Conservation (phyloP, 2,113 vertebrate species). For the Solea senegalensis region DNA sequence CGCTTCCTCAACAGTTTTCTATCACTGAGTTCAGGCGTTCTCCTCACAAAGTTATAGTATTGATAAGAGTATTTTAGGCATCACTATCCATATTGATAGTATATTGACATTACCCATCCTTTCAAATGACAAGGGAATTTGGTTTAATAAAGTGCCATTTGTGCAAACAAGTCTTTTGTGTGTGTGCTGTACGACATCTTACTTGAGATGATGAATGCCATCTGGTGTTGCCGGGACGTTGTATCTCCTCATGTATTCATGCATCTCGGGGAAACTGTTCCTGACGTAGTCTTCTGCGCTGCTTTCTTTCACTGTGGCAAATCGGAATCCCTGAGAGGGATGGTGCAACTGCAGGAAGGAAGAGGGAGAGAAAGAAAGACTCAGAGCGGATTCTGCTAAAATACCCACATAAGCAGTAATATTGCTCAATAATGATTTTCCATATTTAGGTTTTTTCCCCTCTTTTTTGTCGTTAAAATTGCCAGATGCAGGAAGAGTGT, state of each 20-base stretch:
- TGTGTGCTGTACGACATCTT: slow-evolving; percentile 32
- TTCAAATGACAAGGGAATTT: not conserved
- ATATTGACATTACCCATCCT: too few relatives aligned
- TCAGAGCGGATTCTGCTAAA: slow-evolving; percentile 10
- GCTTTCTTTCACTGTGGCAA: slow-evolving; percentile 94
- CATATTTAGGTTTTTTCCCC: not conserved
- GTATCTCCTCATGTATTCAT: slow-evolving; percentile 89
- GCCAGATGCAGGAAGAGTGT: not conserved
- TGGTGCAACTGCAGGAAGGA: slow-evolving; percentile 89
- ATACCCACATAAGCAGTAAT: slow-evolving; percentile 2
- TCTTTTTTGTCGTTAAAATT: not conserved
- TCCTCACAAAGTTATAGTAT: too few relatives aligned
- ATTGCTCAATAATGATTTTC: slow-evolving; percentile 2
- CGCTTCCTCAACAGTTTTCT: too few relatives aligned
- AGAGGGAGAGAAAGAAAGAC: slow-evolving; percentile 14
- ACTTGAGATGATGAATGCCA: slow-evolving; percentile 90
- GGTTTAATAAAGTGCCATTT: not conserved
- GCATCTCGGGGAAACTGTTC: slow-evolving; percentile 93
- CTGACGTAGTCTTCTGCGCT: slow-evolving; percentile 93
- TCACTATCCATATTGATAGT: too few relatives aligned
- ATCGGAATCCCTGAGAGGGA: slow-evolving; percentile 91
- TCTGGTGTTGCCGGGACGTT: slow-evolving; percentile 90
- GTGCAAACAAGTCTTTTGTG: not conserved
- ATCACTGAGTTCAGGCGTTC: too few relatives aligned
- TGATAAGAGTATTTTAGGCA: too few relatives aligned